A percentile compares a stretch with the other conserved stretches of the same genome.
These are phyloP conservation scores for Ormyrus nitidulus DNA, from an alignment of 2,888 invertebrate species.

Conservation along the genomic window DNA sequence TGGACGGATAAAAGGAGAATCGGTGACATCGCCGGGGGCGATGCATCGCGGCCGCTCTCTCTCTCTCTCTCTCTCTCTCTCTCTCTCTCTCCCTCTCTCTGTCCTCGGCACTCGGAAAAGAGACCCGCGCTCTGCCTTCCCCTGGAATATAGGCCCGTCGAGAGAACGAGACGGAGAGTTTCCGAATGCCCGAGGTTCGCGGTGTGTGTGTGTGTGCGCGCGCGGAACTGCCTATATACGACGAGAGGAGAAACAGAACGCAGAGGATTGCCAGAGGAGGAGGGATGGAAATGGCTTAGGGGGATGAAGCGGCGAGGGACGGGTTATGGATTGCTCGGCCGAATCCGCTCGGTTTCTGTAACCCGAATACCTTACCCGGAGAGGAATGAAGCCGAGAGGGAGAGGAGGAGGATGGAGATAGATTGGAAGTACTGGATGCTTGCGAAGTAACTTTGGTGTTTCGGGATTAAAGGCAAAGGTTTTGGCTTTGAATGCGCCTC, in stretches of 20 bases:
- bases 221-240: background rate
- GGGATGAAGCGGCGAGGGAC: conserved; percentile 48
- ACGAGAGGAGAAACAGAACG: conserved; percentile 8
- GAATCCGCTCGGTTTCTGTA: conserved; percentile 52
- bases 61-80: conserved; percentile 6
- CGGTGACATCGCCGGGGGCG: conserved; percentile 48
- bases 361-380: conserved; percentile 51
- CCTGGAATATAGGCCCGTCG: background rate
- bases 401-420: conserved; percentile 38
- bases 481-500: conserved; percentile 32
- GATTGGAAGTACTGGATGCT: conserved; percentile 39
- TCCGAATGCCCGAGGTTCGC: conserved; percentile 44
- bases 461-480: conserved; percentile 50
- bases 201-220: conserved; percentile 2
- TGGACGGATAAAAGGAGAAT: conserved; percentile 44
- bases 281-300: conserved; percentile 52
- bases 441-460: conserved; percentile 44
- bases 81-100: background rate
- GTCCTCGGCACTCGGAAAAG: conserved; percentile 31
- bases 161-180: conserved; percentile 8
- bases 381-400: conserved; percentile 34
- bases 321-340: conserved; percentile 56
- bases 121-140: background rate
- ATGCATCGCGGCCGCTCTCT: conserved; percentile 31
- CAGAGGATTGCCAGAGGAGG: conserved; percentile 1